These are phyloP conservation scores for Gnathonemus echidnorhynchus DNA, from an alignment of 2,113 vertebrate species.

Conservation along the genomic window DNA sequence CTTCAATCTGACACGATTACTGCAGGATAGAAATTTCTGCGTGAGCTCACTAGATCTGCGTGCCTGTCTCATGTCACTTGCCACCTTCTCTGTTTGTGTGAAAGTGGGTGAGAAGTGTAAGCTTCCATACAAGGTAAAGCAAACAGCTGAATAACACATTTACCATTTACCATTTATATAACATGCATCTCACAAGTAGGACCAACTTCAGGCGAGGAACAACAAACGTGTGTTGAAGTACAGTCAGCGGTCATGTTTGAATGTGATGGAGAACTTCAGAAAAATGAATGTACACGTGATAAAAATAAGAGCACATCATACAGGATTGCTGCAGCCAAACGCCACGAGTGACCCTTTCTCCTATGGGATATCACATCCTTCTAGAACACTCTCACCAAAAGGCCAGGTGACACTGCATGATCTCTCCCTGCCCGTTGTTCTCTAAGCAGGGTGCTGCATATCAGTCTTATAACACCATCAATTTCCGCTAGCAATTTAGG, in stretches of 20 bases:
- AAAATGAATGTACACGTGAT: not conserved
- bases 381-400: not conserved
- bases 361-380: not conserved
- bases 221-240: not conserved
- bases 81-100: not conserved
- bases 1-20: not conserved
- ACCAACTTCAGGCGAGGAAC: not conserved
- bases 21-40: not conserved
- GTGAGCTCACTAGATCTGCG: not conserved
- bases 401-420: not conserved
- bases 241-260: not conserved
- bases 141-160: not conserved
- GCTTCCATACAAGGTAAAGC: not conserved
- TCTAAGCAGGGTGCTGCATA: not conserved
- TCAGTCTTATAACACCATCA: not conserved
- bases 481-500: not conserved
- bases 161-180: not conserved
- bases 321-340: not conserved
- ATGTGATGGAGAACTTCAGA: not conserved
- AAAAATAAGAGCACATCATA: not conserved
- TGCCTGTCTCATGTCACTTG: not conserved
- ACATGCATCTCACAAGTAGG: not conserved
- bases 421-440: not conserved
- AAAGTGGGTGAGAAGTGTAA: not conserved
- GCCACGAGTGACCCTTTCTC: not conserved